phyloP scores from a whole-genome alignment of 1,140 invertebrate species.

The Galleria mellonella region DNA sequence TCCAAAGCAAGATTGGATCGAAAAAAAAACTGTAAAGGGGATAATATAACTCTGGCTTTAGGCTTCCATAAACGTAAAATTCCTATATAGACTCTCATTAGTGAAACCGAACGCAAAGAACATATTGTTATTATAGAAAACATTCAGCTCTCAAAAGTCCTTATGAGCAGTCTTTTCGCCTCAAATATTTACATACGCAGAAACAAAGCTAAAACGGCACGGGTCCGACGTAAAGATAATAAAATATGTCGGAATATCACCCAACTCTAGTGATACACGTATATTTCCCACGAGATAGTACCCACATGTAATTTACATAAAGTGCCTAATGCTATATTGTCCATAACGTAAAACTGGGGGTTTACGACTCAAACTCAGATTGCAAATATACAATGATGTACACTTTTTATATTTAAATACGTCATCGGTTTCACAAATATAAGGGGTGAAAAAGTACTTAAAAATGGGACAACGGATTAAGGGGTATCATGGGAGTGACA shows the following conservation, averaged over 20 bases:
- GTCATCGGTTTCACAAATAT: no score
- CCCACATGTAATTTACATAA: conserved; percentile 40
- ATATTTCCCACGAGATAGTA: conserved; percentile 39
- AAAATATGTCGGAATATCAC: conserved; percentile 11
- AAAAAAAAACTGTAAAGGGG: no score
- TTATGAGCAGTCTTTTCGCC: neutral
- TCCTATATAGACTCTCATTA: no score
- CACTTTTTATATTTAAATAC: no score
- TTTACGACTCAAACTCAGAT: conserved; percentile 28
- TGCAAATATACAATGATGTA: conserved; percentile 12
- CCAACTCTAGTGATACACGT: conserved; percentile 19
- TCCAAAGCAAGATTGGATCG: no score
- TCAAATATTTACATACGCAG: conserved; percentile 6
- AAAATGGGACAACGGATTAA: no score
- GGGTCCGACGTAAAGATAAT: conserved; percentile 7
- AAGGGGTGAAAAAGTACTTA: no score
- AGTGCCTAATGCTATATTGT: conserved; percentile 37
- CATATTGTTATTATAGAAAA: no score
- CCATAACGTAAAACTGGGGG: conserved; percentile 30
- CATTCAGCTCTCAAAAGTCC: neutral
- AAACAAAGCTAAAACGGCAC: conserved; percentile 3
- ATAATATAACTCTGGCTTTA: no score
- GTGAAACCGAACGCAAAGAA: no score
- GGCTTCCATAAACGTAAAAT: no score
- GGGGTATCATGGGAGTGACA: no score